phyloP scores from a whole-genome alignment of 2,888 invertebrate genomes.

The Phrixothrix hirtus region DNA sequence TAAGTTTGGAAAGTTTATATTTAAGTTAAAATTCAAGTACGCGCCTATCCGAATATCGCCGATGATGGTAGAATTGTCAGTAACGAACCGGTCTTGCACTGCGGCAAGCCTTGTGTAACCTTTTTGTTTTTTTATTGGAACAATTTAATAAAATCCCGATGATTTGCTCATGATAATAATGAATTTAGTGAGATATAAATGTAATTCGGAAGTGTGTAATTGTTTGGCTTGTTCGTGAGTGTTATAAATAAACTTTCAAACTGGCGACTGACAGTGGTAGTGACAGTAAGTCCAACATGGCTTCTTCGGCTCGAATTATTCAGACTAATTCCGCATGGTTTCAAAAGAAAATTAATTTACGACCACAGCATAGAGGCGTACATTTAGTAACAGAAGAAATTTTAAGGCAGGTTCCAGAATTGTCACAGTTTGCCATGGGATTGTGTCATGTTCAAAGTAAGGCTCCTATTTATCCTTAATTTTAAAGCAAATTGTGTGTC shows the following conservation, averaged over 20 bases:
- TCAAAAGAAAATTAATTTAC: conserved; percentile 94
- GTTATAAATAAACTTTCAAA: conserved; percentile 46
- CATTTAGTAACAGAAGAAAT: conserved; percentile 98
- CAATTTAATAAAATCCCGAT: conserved; percentile 55
- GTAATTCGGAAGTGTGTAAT: conserved; percentile 48
- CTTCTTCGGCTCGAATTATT: conserved; percentile 84
- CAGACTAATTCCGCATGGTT: conserved; percentile 98
- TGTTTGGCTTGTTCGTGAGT: conserved; percentile 49
- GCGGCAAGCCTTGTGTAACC: conserved; percentile 54
- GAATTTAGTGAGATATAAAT: conserved; percentile 62
- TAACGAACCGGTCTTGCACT: conserved; percentile 46
- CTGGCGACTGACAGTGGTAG: conserved; percentile 56
- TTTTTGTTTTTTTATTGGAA: conserved; percentile 44
- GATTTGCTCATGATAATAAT: conserved; percentile 73
- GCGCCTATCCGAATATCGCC: conserved; percentile 38
- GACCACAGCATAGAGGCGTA: conserved; percentile 95
- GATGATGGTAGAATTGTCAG: conserved; percentile 45
- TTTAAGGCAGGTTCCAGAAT: conserved; percentile 89
- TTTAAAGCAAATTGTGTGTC: no score
- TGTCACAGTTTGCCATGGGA: conserved; percentile 92
- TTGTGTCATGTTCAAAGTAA: conserved; percentile 96
- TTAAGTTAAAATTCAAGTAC: background rate
- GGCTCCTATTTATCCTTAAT: conserved; percentile 52
- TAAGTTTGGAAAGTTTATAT: conserved; percentile 3
- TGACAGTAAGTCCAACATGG: conserved; percentile 69